A percentile compares a stretch with the other conserved stretches of the same genome.
These are phyloP conservation scores for Danio kyathit DNA, from an alignment of 2,797 vertebrate genomes.

Conservation along the genomic window DNA sequence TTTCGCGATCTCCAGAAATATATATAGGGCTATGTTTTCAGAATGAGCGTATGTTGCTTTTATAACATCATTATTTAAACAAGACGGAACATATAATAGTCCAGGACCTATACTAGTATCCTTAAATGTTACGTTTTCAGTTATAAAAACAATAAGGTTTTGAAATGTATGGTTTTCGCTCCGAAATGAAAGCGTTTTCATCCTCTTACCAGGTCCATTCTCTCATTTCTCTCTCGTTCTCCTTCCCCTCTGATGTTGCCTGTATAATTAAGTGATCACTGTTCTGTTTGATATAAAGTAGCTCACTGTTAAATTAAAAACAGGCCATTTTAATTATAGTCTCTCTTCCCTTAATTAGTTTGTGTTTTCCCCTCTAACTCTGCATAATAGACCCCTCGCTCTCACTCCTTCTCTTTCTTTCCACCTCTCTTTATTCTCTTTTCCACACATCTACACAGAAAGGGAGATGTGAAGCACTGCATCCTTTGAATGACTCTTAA, in stretches of 20 bases:
- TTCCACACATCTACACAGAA: constrained; percentile 16
- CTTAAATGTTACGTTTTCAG: neutral
- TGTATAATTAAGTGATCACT: constrained; percentile 72
- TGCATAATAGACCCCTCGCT: constrained; percentile 36
- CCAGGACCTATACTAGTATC: no score
- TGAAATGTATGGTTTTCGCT: neutral
- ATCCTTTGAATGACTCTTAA: constrained; percentile 35
- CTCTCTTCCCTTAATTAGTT: constrained; percentile 55
- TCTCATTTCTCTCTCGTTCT: constrained; percentile 2
- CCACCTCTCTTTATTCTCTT: constrained; percentile 24
- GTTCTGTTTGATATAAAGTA: constrained; percentile 63
- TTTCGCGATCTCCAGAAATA: no score
- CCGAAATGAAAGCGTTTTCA: constrained; percentile 11
- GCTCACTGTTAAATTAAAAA: constrained; percentile 57
- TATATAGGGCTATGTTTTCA: no score
- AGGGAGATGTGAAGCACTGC: constrained; percentile 3
- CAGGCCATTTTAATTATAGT: constrained; percentile 60
- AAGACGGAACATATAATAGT: neutral
- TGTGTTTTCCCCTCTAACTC: constrained; percentile 51
- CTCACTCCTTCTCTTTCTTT: constrained; percentile 5
- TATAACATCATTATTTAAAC: no score
- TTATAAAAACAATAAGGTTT: neutral
- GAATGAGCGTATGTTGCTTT: no score
- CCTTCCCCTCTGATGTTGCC: constrained; percentile 31
- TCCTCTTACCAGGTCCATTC: neutral